phyloP scores from a whole-genome alignment of 2,888 invertebrate species.

The Pemphredon lugubris region DNA sequence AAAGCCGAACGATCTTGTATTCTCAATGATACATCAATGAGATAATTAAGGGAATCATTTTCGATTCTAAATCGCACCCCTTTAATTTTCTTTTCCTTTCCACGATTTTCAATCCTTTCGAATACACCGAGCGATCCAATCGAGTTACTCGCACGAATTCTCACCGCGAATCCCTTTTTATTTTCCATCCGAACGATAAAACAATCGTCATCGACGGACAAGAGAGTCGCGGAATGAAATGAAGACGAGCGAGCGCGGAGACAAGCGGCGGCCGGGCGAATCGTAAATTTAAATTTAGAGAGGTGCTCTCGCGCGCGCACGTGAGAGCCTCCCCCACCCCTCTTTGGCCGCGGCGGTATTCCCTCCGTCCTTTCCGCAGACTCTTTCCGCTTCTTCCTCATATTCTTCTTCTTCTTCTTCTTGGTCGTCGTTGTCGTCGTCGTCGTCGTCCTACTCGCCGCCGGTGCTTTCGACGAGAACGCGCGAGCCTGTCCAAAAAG shows the following conservation, averaged over 20 bases:
- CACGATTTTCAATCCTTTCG: no score
- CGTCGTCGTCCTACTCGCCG: neutral
- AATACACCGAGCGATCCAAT: no score
- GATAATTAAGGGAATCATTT: no score
- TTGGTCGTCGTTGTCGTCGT: slow-evolving; percentile 13
- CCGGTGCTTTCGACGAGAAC: neutral
- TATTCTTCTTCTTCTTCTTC: neutral
- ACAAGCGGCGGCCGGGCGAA: slow-evolving; percentile 57
- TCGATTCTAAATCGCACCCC: no score
- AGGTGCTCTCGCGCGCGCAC: slow-evolving; percentile 36
- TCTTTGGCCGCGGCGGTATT: neutral
- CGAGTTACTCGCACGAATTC: no score
- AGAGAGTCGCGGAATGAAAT: slow-evolving; percentile 54
- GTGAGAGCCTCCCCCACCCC: slow-evolving; percentile 18
- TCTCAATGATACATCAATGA: no score
- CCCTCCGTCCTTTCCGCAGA: neutral
- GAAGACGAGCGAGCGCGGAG: slow-evolving; percentile 61
- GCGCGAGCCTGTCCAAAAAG: neutral
- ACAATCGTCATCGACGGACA: slow-evolving; percentile 30
- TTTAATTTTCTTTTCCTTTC: no score
- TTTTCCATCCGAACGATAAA: no score
- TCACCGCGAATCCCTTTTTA: no score
- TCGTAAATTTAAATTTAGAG: slow-evolving; percentile 75
- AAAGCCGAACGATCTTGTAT: no score
- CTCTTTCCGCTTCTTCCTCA: slow-evolving; percentile 9